A percentile compares a stretch with the other conserved stretches of the same genome.
Evolutionary conservation across 2,797 vertebrate genomes (phyloP).

Genomic region (Bucorvus abyssinicus): DNA sequence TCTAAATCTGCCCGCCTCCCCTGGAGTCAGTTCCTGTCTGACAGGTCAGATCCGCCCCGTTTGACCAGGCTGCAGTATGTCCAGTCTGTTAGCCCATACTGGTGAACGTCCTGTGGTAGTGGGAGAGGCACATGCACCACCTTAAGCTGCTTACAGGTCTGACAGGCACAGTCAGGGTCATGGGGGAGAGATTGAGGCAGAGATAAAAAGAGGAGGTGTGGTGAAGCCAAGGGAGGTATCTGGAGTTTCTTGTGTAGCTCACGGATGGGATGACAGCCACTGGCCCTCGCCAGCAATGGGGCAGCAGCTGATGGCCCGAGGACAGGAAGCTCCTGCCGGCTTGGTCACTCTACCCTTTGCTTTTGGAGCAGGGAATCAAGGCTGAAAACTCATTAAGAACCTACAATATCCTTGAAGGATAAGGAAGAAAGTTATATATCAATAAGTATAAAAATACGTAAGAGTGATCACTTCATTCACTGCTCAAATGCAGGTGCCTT

Average conservation of each 20-base stretch:
- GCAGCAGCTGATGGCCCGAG: accelerated
- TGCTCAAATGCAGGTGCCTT: not conserved
- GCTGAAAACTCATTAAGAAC: not conserved
- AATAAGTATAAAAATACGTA: not conserved
- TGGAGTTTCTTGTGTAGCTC: not conserved
- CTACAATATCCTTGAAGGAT: not conserved
- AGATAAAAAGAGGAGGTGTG: not conserved
- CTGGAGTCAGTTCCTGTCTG: not conserved
- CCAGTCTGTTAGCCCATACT: not conserved
- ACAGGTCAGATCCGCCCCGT: not conserved
- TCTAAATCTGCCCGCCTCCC: not conserved
- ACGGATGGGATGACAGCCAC: not conserved
- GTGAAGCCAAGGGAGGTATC: not conserved
- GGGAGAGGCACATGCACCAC: not conserved
- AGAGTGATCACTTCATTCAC: not conserved
- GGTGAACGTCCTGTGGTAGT: accelerated
- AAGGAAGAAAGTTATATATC: not conserved
- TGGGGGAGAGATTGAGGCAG: not conserved
- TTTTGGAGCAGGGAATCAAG: not conserved
- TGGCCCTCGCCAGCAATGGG: not conserved
- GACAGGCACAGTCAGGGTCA: not conserved
- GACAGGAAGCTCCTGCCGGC: not conserved
- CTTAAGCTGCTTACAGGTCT: not conserved
- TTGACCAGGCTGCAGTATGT: not conserved
- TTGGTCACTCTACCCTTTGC: not conserved